Evolutionary conservation across 1,140 invertebrate species (phyloP).

Genomic region (Cataglyphis hispanica): DNA sequence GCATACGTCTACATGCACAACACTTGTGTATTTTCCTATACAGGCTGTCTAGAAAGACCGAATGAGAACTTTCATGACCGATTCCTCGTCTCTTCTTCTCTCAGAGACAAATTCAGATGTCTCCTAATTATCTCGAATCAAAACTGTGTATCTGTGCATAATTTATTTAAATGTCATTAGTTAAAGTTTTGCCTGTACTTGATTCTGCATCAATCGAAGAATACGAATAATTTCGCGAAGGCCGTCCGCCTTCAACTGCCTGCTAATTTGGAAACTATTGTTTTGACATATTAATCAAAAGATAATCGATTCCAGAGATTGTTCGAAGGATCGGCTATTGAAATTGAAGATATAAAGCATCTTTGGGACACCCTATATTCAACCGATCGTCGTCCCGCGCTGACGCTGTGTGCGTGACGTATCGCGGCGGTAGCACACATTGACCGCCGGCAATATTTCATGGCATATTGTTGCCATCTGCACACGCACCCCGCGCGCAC

Average conservation of each 20-base stretch:
- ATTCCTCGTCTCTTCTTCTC: background rate
- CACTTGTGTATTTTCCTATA: background rate
- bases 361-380: constrained; percentile 50
- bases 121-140: background rate
- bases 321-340: background rate
- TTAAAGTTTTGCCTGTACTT: background rate
- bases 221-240: background rate
- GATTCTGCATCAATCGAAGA: background rate
- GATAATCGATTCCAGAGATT: background rate
- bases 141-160: background rate
- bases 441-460: constrained; percentile 84
- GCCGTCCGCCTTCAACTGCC: background rate
- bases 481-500: constrained; percentile 82
- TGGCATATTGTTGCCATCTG: constrained; percentile 87
- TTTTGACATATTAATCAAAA: background rate
- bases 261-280: background rate
- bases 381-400: constrained; percentile 32
- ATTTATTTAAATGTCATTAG: background rate
- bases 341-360: background rate
- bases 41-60: background rate
- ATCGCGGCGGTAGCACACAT: constrained; percentile 56
- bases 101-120: background rate
- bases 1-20: background rate
- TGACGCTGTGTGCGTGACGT: constrained; percentile 40
- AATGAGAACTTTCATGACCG: background rate